Evolutionary conservation across 2,888 invertebrate species (phyloP).

Genomic region (Caenorhabditis imperialis): DNA sequence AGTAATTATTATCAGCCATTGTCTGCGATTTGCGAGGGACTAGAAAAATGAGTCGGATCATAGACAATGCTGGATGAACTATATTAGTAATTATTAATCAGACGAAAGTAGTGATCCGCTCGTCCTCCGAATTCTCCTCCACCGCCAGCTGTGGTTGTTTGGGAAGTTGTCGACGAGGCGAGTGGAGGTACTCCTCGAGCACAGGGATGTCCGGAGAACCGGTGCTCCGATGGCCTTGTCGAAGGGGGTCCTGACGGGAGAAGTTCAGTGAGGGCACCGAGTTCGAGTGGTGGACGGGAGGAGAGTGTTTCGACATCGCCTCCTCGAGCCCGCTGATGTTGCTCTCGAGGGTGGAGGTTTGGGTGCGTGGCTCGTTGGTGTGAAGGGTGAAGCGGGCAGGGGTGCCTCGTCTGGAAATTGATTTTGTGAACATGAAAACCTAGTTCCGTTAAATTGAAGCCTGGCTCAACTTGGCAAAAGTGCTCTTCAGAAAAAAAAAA

Average conservation of each 20-base stretch:
- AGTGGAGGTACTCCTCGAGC: conserved; percentile 51
- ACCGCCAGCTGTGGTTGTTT: conserved; percentile 3
- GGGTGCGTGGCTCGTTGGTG: conserved; percentile 30
- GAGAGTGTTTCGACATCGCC: conserved; percentile 20
- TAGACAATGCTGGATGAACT: too few relatives aligned
- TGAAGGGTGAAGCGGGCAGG: conserved; percentile 40
- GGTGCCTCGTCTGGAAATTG: conserved; percentile 25
- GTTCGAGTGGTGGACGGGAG: conserved; percentile 20
- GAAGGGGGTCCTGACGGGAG: conserved; percentile 44
- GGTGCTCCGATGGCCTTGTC: conserved; percentile 38
- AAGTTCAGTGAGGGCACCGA: conserved; percentile 31
- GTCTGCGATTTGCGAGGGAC: too few relatives aligned
- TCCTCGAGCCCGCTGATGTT: conserved; percentile 53
- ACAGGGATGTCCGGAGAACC: conserved; percentile 40
- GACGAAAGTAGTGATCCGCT: conserved; percentile 46
- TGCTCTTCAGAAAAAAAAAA: too few relatives aligned
- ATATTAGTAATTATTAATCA: conserved; percentile 10
- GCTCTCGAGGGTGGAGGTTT: conserved; percentile 56
- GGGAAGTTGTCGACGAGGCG: conserved; percentile 41
- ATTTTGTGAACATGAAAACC: too few relatives aligned
- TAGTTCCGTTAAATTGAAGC: too few relatives aligned
- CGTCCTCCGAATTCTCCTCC: conserved; percentile 32
- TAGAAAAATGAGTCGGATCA: conserved; percentile 1
- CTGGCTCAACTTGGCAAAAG: too few relatives aligned
- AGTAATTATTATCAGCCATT: too few relatives aligned